Evolutionary conservation across 2,797 vertebrate species (phyloP).

Genomic region (Catharus ustulatus): DNA sequence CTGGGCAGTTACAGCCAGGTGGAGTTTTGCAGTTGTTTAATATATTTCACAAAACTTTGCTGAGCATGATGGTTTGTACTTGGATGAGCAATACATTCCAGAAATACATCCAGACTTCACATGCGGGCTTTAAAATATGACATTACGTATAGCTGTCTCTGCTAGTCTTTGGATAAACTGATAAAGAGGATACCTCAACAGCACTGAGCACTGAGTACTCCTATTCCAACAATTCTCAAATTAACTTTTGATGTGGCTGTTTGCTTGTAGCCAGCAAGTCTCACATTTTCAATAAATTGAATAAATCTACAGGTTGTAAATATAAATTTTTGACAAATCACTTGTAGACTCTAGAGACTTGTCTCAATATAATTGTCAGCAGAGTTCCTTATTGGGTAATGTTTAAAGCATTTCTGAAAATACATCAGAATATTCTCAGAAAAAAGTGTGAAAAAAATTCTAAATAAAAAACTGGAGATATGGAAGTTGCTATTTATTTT

Average conservation of each 20-base stretch:
- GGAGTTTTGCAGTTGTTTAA: not conserved
- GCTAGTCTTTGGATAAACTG: not conserved
- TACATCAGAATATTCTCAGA: not conserved
- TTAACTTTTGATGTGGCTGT: not conserved
- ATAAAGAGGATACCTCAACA: rapidly evolving
- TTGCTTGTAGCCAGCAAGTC: not conserved
- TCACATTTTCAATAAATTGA: not conserved
- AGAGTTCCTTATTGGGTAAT: not conserved
- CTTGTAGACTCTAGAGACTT: not conserved
- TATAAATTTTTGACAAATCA: not conserved
- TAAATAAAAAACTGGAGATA: not conserved
- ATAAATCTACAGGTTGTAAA: not conserved
- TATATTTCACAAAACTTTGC: not conserved
- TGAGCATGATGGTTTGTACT: not conserved
- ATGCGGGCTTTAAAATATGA: not conserved
- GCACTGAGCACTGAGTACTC: not conserved
- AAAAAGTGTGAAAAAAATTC: not conserved
- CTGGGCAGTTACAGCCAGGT: not conserved
- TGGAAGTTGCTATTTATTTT: not conserved
- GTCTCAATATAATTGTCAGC: not conserved
- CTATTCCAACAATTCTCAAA: not conserved
- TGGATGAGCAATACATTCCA: not conserved
- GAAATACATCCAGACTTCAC: not conserved
- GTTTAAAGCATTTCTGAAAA: not conserved
- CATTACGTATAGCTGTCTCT: not conserved